Evolutionary conservation across 2,113 vertebrate species (phyloP).

Genomic region (Oceanites oceanicus): DNA sequence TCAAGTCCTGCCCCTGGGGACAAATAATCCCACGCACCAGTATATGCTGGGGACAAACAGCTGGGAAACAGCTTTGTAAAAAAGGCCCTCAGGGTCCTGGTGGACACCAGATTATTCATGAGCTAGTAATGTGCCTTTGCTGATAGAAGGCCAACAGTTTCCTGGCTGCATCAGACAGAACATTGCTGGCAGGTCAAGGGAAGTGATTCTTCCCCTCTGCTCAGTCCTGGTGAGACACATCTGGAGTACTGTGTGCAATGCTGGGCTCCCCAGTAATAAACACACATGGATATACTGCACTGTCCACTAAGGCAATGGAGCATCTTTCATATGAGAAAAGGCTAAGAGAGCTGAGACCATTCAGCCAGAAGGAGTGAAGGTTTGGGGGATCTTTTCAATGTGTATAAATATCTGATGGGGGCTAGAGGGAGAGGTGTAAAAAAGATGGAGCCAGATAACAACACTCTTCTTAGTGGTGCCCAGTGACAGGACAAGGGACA

Average conservation of each 20-base stretch:
- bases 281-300: neutral
- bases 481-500: neutral
- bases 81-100: neutral
- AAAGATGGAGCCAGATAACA: neutral
- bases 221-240: neutral
- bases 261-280: neutral
- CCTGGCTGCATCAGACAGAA: neutral
- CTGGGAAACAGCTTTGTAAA: neutral
- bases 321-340: neutral
- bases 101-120: neutral
- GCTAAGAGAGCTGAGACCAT: neutral
- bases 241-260: neutral
- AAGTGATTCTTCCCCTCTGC: neutral
- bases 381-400: neutral
- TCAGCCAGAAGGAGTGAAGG: neutral
- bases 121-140: neutral
- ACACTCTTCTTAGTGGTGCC: neutral
- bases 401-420: neutral
- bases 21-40: neutral
- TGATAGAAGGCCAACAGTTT: neutral
- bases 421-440: neutral
- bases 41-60: neutral
- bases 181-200: neutral
- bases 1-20: neutral
- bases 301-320: neutral